phyloP scores from a whole-genome alignment of 2,797 vertebrate species.

The Neosalanx taihuensis region DNA sequence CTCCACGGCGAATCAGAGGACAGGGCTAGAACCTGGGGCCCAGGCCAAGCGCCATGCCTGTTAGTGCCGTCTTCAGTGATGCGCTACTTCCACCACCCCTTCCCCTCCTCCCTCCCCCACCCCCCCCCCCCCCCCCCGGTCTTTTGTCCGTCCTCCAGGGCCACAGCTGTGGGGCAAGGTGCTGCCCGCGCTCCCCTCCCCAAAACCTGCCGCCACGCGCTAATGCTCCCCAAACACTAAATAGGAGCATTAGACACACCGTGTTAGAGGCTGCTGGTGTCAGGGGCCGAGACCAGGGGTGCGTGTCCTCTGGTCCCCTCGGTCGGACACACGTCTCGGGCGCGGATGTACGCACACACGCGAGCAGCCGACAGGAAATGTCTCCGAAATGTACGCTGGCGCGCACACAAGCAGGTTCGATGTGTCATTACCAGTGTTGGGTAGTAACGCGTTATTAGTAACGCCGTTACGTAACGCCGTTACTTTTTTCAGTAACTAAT shows the following conservation, averaged over 20 bases:
- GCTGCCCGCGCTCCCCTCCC: slow-evolving; percentile 69
- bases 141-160: slow-evolving; percentile 78
- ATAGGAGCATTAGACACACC: slow-evolving; percentile 83
- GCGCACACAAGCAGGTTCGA: slow-evolving; percentile 43
- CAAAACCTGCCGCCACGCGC: slow-evolving; percentile 70
- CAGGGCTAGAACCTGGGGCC: slow-evolving; percentile 43
- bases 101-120: slow-evolving; percentile 49
- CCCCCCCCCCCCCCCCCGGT: slow-evolving; percentile 41
- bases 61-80: slow-evolving; percentile 74
- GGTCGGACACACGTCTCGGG: slow-evolving; percentile 28
- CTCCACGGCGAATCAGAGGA: slow-evolving; percentile 47
- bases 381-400: slow-evolving; percentile 19
- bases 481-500: no score
- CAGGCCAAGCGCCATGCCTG: slow-evolving; percentile 65
- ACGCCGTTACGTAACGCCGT: no score
- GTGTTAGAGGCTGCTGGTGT: slow-evolving; percentile 78
- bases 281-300: slow-evolving; percentile 69
- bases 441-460: no score
- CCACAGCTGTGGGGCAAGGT: slow-evolving; percentile 81
- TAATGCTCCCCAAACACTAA: slow-evolving; percentile 77
- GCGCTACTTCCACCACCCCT: slow-evolving; percentile 62
- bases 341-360: slow-evolving; percentile 10
- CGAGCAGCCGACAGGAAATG: background rate
- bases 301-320: slow-evolving; percentile 65
- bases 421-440: slow-evolving; percentile 46